Evolutionary conservation across 1,140 invertebrate species (phyloP), one percentile per base, ranked within the genome.

Genomic region (Stegodyphus mimosarum): DNA sequence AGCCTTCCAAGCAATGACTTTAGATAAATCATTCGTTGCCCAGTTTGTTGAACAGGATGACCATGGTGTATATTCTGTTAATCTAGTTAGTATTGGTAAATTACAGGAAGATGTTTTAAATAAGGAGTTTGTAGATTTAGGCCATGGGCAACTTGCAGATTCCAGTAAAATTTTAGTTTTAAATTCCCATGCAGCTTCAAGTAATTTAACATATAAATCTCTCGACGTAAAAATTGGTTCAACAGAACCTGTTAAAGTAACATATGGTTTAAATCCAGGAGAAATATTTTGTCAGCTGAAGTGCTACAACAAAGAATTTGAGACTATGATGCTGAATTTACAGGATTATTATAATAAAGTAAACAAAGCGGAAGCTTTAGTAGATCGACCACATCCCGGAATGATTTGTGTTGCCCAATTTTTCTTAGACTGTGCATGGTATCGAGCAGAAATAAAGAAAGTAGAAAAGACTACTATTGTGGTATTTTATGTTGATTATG

Each of bases 401-500:
- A 92, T 93, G 2, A 89, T 94, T 1, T 96, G 95, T 89, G 91
- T 94, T 55, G 95, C 95, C 0, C 92, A 93, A 80, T 96, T 94
- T 88, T 93, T 92, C 0, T 92, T 93, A 0, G 94, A 96, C 88
- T 92, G 93, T 64, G 89, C 90, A 2, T 97, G 95, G 95, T 96
- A 96, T 88, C 91, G 96, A 87, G 95, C 95, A 1, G 92, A 94
- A 87, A 93, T 96, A 17, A 91, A 95, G 2, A 94, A 95, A 88
- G 91, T 94, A 80, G 91, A 92, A 11, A 94, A 94, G 73, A 87
- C 88, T 6, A 93, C 94, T 17, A 94, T 93, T 6, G 94, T 94
- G 2, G 93, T 96, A 0, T 92, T 93, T 49, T 96, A 95, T 89
- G 93, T 96, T 1, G 96, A 97, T 89, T 96, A 94, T 89, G 96